Evolutionary conservation across 2,113 vertebrate species (phyloP).

Genomic region (Spheniscus mendiculus): DNA sequence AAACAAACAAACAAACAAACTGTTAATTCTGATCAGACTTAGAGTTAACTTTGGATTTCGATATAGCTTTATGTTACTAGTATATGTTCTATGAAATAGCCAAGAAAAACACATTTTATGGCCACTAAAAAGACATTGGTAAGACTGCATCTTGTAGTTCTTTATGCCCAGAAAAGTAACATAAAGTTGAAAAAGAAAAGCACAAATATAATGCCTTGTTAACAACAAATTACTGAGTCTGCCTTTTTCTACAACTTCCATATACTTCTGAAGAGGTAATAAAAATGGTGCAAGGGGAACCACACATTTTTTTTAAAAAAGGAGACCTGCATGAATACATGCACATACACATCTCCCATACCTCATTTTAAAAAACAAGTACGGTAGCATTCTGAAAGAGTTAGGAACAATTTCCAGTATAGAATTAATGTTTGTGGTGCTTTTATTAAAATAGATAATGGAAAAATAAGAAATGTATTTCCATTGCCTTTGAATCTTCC

Average conservation of each 20-base stretch:
- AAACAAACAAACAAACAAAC: background rate
- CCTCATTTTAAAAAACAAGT: background rate
- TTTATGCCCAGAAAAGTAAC: background rate
- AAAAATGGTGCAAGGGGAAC: background rate
- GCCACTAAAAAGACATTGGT: background rate
- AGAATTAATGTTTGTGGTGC: background rate
- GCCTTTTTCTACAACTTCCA: background rate
- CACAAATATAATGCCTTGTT: background rate
- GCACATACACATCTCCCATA: background rate
- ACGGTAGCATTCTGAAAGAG: background rate
- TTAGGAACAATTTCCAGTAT: background rate
- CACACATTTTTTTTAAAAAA: background rate
- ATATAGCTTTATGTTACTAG: background rate
- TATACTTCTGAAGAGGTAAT: background rate
- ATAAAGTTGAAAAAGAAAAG: background rate
- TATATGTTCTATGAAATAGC: background rate
- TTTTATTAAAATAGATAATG: background rate
- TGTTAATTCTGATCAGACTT: background rate
- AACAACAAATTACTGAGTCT: background rate
- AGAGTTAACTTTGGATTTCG: background rate
- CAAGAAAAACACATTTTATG: background rate
- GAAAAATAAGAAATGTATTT: background rate
- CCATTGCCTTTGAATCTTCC: background rate
- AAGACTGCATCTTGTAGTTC: background rate
- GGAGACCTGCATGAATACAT: background rate